These are phyloP conservation scores for Nasonia vitripennis DNA, from an alignment of 1,140 invertebrate species.

Conservation along the genomic window DNA sequence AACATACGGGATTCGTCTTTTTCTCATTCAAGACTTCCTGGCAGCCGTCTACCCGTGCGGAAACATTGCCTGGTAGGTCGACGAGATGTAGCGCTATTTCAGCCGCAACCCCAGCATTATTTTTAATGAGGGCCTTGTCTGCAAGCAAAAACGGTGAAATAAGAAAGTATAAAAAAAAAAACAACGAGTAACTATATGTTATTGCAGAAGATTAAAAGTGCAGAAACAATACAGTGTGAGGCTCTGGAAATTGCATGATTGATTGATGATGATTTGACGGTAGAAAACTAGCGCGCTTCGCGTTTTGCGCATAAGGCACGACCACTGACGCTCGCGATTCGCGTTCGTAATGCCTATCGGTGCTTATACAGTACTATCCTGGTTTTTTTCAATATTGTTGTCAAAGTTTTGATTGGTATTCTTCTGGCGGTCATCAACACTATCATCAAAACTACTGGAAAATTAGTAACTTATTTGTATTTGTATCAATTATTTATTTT, in stretches of 20 bases:
- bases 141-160: conserved; percentile 51
- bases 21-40: background rate
- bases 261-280: no score
- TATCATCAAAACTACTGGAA: no score
- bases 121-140: conserved; percentile 94
- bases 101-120: conserved; percentile 91
- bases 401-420: no score
- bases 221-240: background rate
- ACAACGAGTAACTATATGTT: background rate
- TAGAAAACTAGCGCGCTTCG: no score
- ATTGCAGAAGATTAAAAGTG: background rate
- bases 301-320: no score
- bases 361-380: no score
- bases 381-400: no score
- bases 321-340: no score
- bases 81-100: conserved; percentile 85
- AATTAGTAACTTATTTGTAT: no score
- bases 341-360: no score
- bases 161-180: background rate
- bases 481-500: no score
- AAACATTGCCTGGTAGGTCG: conserved; percentile 58
- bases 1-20: conserved; percentile 60
- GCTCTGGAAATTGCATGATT: background rate
- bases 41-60: background rate
- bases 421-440: no score